Base-by-base conservation (phyloP, 2,797 vertebrate species). In the Phyllotis vaccarum region DNA sequence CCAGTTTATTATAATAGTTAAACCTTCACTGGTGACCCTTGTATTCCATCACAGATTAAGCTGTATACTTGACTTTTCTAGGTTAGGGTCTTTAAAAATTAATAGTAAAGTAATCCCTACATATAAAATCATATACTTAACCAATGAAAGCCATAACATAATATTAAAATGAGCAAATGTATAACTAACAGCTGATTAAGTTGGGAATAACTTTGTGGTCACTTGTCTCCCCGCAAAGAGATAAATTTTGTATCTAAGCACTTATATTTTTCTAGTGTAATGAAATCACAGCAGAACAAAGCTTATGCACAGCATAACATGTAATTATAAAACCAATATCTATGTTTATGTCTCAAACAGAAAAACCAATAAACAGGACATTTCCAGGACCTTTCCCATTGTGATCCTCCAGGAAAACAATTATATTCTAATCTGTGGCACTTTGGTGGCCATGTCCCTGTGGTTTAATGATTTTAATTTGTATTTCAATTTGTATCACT, bases 311-410 rank as follows among this genome's bases (percentile, higher is more conserved):
- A 88, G 37, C 66, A 95, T 90, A 92, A 87, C 31, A 40, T 43
- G 62, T 60, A 88, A 81, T 78, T 86, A 78, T 68, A 72, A 64
- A 96, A 88, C 37, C 70, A 86, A 72, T 92, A 19, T n/a, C 21
- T 87, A 27, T 52, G 21, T 79, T 91, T 89, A 92, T 88, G 87
- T 93, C 78, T 85, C 60, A 46, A 81, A 54, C n/a, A 87, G 40
- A 95, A 56, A 83, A 95, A 46, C 68, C 60, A 92, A 72, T 80
- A 85, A 90, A 60, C 8, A 70, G 19, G 85, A 12, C 6, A n/a
- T 60, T 43, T 6, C 74, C 12, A n/a, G 19, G 21, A 75, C 16
- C 40, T 95, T 75, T 70, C 29, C n/a, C 21, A 43, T 21, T 76
- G 27, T 34, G 24, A 9, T 83, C 34, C 54, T 78, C 37, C 7